Percentiles rank a stretch among this genome's conserved stretches.
phyloP scores from a whole-genome alignment of 2,888 invertebrate genomes.

The Lapara coniferarum region DNA sequence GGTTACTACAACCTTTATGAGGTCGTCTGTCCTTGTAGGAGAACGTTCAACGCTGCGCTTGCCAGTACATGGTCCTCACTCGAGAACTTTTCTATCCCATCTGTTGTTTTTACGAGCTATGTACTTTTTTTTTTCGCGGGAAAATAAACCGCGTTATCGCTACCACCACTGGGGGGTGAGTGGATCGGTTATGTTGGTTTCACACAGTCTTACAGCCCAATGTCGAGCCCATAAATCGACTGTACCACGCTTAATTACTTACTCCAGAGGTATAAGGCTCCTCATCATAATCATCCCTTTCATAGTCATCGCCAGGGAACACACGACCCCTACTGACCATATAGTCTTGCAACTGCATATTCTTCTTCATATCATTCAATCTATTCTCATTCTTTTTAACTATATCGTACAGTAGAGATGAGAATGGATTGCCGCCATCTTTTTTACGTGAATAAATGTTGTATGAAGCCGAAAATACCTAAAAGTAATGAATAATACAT shows the following conservation, averaged over 20 bases:
- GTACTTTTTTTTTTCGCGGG: no score
- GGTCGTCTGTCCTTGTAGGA: no score
- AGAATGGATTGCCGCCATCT: conserved; percentile 35
- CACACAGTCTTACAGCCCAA: no score
- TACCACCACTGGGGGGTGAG: no score
- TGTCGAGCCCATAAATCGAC: background rate
- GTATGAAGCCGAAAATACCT: conserved; percentile 8
- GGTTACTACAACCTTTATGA: no score
- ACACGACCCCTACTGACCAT: conserved; percentile 37
- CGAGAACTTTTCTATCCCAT: no score
- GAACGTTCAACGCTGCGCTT: no score
- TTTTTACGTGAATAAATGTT: background rate
- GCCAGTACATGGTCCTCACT: no score
- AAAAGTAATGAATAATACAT: conserved; percentile 27
- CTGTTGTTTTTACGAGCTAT: background rate
- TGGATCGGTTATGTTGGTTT: no score
- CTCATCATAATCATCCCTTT: conserved; percentile 33
- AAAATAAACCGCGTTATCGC: no score
- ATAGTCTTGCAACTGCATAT: conserved; percentile 45
- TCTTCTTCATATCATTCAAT: conserved; percentile 44
- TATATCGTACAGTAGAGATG: conserved; percentile 47
- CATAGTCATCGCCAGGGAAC: conserved; percentile 33
- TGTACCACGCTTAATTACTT: background rate
- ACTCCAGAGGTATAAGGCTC: conserved; percentile 19
- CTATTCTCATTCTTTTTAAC: conserved; percentile 51